Percentiles rank a stretch among this genome's conserved stretches.
Conservation (phyloP, 2,797 vertebrate genomes). For the Gadopsis marmoratus region DNA sequence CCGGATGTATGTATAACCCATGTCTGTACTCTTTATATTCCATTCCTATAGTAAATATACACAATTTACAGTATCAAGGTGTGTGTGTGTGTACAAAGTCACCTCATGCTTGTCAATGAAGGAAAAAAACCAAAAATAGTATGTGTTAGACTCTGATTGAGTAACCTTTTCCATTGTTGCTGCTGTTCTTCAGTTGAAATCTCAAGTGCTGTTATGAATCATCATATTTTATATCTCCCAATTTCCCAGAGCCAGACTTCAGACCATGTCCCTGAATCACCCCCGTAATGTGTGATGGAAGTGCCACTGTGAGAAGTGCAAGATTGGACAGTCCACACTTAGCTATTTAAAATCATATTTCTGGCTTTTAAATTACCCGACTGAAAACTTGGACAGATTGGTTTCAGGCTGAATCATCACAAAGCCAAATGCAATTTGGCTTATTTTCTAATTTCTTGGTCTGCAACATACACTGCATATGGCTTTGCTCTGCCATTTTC, state of each 20-base stretch:
- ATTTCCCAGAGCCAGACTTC: constrained; percentile 27
- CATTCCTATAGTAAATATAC: not conserved
- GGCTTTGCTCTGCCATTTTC: constrained; percentile 55
- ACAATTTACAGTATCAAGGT: not conserved
- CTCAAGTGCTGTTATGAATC: constrained; percentile 56
- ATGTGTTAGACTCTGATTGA: not conserved
- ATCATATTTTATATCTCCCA: constrained; percentile 47
- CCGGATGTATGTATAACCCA: not conserved
- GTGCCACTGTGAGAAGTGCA: constrained; percentile 10
- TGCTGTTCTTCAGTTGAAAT: constrained; percentile 28
- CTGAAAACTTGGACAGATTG: constrained; percentile 59
- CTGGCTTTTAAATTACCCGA: constrained; percentile 42
- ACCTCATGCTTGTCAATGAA: constrained; percentile 1
- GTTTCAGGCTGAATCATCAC: constrained; percentile 63
- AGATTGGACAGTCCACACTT: constrained; percentile 34
- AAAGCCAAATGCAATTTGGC: constrained; percentile 68
- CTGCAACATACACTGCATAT: constrained; percentile 48
- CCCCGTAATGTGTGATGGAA: constrained; percentile 31
- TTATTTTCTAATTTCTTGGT: constrained; percentile 70
- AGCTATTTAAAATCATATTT: constrained; percentile 54
- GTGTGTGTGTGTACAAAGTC: not conserved
- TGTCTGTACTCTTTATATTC: constrained; percentile 1
- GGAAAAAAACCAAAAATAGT: not conserved
- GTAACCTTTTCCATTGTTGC: constrained; percentile 24
- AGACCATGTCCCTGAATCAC: constrained; percentile 44